These are phyloP conservation scores for Dolichomitus sp. DNA, from an alignment of 2,888 invertebrate species.

Conservation along the genomic window DNA sequence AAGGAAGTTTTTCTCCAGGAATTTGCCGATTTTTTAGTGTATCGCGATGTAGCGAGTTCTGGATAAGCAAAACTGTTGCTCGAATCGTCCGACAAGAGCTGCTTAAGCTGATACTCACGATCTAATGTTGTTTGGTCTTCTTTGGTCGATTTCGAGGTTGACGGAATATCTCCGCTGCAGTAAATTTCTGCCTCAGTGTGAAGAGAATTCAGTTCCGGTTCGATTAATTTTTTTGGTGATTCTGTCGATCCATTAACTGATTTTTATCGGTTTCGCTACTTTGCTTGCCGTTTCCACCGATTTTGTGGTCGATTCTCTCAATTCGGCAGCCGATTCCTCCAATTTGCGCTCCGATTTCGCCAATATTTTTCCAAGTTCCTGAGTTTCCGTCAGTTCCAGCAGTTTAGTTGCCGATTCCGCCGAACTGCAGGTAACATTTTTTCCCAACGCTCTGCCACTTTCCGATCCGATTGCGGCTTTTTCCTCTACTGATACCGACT, in stretches of 20 bases:
- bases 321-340: too few species aligned
- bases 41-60: background rate
- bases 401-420: too few species aligned
- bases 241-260: background rate
- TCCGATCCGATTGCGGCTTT: too few species aligned
- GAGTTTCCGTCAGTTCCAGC: too few species aligned
- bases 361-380: too few species aligned
- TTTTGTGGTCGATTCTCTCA: too few species aligned
- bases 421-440: background rate
- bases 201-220: background rate
- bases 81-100: conserved; percentile 58
- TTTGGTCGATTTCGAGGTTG: background rate
- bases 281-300: too few species aligned
- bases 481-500: background rate
- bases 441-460: too few species aligned
- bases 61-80: background rate
- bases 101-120: conserved; percentile 55
- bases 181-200: background rate
- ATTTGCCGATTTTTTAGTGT: background rate
- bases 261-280: too few species aligned
- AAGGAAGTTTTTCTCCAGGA: background rate
- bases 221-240: background rate
- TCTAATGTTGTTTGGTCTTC: conserved; percentile 31
- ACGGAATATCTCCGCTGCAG: background rate
- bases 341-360: too few species aligned